Evolutionary conservation across 2,113 vertebrate genomes (phyloP), one percentile per base, ranked within the genome.

Genomic region (Lamprotornis superbus): DNA sequence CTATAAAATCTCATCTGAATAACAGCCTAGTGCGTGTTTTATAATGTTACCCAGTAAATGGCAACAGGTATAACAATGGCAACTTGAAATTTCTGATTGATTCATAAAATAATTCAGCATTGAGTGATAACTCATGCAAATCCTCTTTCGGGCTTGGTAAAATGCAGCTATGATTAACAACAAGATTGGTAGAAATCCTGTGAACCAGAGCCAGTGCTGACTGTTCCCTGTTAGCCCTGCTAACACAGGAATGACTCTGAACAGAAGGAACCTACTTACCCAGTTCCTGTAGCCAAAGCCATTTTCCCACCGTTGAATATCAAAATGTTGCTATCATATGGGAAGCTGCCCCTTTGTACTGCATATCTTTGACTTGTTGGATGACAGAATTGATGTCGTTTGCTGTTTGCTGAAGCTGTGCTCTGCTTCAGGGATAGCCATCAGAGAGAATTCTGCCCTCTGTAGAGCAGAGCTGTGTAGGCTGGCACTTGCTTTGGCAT

Each of bases 401-500:
- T 87, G 31, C 8, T 67, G 7, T 49, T 40, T 75, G 49, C 31
- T 83, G 50, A 33, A 78, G 55, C 68, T 49, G 47, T 83, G 67
- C 55, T 40, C 46, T 87, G 53, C 39, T 52, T 33, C 73, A 90
- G 63, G 89, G 59, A 24, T 22, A 69, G 50, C 79, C 69, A 47
- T 46, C 52, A 53, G 39, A 89, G 80, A 50, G 35, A 68, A 37
- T 47, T 35, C 65, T 94, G 85, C 90, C 79, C 69, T 79, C 65
- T 23, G 44, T 57, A 80, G 28, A 67, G 53, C 47, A 60, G 83
- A 57, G n/a, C 37, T 65, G 69, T 89, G 76, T 93, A 68, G 85
- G 89, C 68, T 96, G 87, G 94, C 95, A 69, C 94, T 94, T 94
- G 92, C 93, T 91, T 93, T 92, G 93, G 94, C 90, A 90, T 96